Base-by-base conservation (phyloP, 2,113 vertebrate species). In the Ictidomys tridecemlineatus region DNA sequence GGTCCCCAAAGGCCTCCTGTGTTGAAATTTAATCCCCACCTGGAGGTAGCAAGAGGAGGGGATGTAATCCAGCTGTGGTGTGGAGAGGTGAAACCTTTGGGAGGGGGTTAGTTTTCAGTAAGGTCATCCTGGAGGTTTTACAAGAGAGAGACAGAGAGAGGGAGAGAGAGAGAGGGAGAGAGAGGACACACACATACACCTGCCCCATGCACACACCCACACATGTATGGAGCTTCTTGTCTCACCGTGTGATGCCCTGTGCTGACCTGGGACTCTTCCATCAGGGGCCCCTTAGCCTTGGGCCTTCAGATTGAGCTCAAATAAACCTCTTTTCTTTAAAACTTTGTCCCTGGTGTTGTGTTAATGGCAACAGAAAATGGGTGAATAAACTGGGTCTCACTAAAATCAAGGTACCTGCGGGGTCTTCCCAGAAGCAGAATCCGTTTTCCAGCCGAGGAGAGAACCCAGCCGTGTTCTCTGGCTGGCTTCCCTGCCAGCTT, bases 381-480 rank as follows among this genome's bases (percentile, higher is more conserved):
- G 13, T 18, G 4, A 12, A 34, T 34, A 32, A 20, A 17, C 37
- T 17, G 24, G 11, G n/a, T 51, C 42, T 73, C n/a, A 65, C n/a
- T 53, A 56, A 73, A 83, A 34, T 56, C 56, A 65, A 65, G 28
- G 22, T 28, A 10, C 63, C 8, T 4, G 63, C 12, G 4, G 42
- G 61, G 12, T 24, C 6, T 63, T 85, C 28, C 37, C 3, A 1
- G 51, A 34, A 34, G 18, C 18, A 48, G 72, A 18, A 48, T n/a
- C 8, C 0, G 0, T 17, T 10, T 30, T 61, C 58, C 4, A 24
- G 48, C 48, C 39, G 12, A 69, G 11, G 30, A 58, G 56, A 8
- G 48, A 58, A 24, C 32, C 39, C 30, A 26, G 32, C 39, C 0
- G 0, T 0, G 2, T 5, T 12, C 39, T 37, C 32, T 16, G 45